Percentiles rank a stretch among this genome's conserved stretches.
Evolutionary conservation across 2,888 invertebrate genomes (phyloP).

Genomic region (Drosophila rubida): DNA sequence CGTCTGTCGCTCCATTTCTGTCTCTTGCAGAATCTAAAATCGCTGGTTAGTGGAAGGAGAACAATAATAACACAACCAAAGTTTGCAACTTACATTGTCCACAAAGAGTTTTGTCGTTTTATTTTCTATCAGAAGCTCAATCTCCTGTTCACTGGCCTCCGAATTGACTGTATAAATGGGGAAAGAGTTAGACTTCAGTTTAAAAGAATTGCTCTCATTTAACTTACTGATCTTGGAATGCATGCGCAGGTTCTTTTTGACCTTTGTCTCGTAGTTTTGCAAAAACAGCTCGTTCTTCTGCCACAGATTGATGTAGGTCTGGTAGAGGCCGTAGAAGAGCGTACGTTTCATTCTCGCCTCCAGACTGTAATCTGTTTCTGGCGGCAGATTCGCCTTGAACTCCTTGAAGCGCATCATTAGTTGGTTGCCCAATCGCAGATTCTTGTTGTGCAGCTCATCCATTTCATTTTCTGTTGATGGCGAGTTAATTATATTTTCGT

Average conservation of each 20-base stretch:
- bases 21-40: constrained; percentile 84
- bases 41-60: not conserved
- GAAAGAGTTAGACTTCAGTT: no score
- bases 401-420: constrained; percentile 83
- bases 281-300: constrained; percentile 83
- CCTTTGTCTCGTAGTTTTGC: constrained; percentile 82
- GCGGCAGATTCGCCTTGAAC: constrained; percentile 78
- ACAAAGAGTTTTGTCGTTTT: constrained; percentile 84
- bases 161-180: constrained; percentile 77
- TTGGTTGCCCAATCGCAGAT: constrained; percentile 82
- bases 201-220: no score
- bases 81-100: constrained; percentile 82
- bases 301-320: constrained; percentile 84
- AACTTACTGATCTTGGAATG: constrained; percentile 84
- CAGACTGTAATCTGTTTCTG: constrained; percentile 81
- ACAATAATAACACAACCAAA: not conserved
- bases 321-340: constrained; percentile 83
- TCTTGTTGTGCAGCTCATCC: constrained; percentile 83
- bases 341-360: constrained; percentile 84
- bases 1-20: constrained; percentile 83
- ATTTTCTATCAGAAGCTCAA: constrained; percentile 84
- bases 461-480: constrained; percentile 79
- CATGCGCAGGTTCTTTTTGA: constrained; percentile 83
- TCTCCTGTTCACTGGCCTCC: constrained; percentile 84
- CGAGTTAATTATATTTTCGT: not conserved